A percentile compares a stretch with the other conserved stretches of the same genome.
Conservation (phyloP, 2,797 vertebrate species). For the Thaleichthys pacificus region DNA sequence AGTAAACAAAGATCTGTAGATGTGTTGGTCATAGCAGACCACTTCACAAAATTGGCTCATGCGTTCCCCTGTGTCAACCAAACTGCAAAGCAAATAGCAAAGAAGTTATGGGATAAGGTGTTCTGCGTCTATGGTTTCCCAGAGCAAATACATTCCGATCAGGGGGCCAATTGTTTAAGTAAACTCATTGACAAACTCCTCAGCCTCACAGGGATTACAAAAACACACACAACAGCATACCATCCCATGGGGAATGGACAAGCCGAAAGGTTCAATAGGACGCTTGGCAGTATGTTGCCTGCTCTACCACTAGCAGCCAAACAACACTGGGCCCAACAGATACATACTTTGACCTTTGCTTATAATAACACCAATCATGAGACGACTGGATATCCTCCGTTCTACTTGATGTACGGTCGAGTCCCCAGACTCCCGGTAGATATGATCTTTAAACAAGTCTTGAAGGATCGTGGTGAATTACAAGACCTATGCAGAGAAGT, state of each 20-base stretch:
- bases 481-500: slow-evolving; percentile 1
- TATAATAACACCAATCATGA: too few relatives aligned
- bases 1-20: slow-evolving; percentile 16
- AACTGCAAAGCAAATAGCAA: slow-evolving; percentile 16
- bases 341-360: too few relatives aligned
- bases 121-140: slow-evolving; percentile 21
- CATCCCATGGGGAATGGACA: slow-evolving; percentile 28
- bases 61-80: slow-evolving; percentile 20
- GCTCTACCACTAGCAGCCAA: slow-evolving; percentile 5
- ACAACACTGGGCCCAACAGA: neutral
- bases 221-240: slow-evolving; percentile 17
- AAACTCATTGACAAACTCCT: slow-evolving; percentile 20
- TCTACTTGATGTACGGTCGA: too few relatives aligned
- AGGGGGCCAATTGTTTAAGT: slow-evolving; percentile 19
- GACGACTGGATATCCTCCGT: too few relatives aligned
- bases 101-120: slow-evolving; percentile 22
- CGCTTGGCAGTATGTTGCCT: slow-evolving; percentile 26
- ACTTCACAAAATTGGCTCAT: slow-evolving; percentile 24
- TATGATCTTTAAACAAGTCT: too few relatives aligned
- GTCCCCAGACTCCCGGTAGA: too few relatives aligned
- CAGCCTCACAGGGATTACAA: neutral
- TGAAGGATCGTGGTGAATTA: too few relatives aligned
- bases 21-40: slow-evolving; percentile 36
- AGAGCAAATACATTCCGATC: slow-evolving; percentile 11
- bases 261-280: slow-evolving; percentile 32